Percentiles rank a stretch among this genome's conserved stretches.
Conservation (phyloP, 1,140 invertebrate genomes). For the Xylocopa sonorina region DNA sequence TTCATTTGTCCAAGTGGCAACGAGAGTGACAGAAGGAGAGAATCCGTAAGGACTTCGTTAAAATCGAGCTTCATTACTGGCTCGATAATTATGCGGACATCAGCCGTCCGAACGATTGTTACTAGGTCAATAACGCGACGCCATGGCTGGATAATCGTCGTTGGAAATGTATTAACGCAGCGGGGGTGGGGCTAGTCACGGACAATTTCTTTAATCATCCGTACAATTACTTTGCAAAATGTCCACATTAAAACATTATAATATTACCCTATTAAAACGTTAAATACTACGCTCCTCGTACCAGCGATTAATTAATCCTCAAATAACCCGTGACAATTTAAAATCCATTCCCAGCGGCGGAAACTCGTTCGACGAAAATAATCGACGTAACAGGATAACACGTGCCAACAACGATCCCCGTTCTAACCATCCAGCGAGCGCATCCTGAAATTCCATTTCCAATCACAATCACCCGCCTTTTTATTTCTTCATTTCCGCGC, state of each 20-base stretch:
- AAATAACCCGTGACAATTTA: not conserved
- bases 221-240: not conserved
- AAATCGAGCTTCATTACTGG: constrained; percentile 7
- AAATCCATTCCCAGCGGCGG: not conserved
- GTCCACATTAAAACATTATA: not conserved
- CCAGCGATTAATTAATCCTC: not conserved
- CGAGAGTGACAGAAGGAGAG: too few relatives aligned
- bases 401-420: not conserved
- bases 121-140: not conserved
- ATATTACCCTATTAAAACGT: too few relatives aligned
- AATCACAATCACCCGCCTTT: not conserved
- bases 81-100: constrained; percentile 16
- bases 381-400: not conserved
- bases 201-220: not conserved
- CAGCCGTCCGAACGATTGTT: not conserved
- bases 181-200: not conserved
- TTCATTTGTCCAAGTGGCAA: constrained; percentile 3
- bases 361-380: constrained; percentile 2
- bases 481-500: not conserved
- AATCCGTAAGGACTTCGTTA: constrained; percentile 26
- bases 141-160: not conserved
- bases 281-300: too few relatives aligned
- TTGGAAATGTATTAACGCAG: not conserved
- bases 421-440: not conserved
- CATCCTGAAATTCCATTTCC: constrained; percentile 14